Base-by-base conservation (phyloP, 2,888 invertebrate genomes). In the Dynastes maya region DNA sequence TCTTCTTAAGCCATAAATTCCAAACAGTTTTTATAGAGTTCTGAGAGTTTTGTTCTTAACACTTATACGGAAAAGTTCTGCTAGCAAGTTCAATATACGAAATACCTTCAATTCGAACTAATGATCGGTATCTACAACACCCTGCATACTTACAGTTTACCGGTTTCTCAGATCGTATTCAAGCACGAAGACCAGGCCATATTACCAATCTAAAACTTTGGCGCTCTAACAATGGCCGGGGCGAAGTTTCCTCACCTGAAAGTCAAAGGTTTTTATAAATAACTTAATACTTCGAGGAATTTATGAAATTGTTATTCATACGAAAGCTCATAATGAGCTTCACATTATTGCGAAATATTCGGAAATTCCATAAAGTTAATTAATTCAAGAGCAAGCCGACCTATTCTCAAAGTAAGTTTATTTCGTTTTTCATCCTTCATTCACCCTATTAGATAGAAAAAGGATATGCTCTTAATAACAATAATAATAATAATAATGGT, bases 181-280 rank as follows among this genome's bases (percentile, higher is more conserved):
- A 72, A 45, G 61, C 6, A 40, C 72, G 37, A n/a, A 9, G 37
- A 40, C 32, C 58, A 58, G 29, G 16, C 32, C 72, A 45, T 16
- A 61, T 58, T 58, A 58, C 40, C 45, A 4, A 16, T 40, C 40
- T 40, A 58, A 72, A 45, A 40, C 16, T 58, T 72, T 61, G 8
- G 40, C 70, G 16, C 11, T 4, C 58, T 22, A 72, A 72, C 72
- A 72, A 72, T 58, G 16, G 67, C 3, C 61, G 27, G 40, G 61
- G 29, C 11, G 53, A 53, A 53, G 53, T 61, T 72, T 32, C 16
- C 58, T 37, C 5, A 37, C 32, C 53, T 70, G 70, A 32, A 53
- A 70, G 29, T 70, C 32, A 53, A 53, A 70, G 53, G 70, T n/a
- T 53, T 53, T 27, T n/a, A 64, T 70, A 45, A 70, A 70, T 70